Base-by-base conservation (phyloP, 1,140 invertebrate genomes). In the Popillia japonica region DNA sequence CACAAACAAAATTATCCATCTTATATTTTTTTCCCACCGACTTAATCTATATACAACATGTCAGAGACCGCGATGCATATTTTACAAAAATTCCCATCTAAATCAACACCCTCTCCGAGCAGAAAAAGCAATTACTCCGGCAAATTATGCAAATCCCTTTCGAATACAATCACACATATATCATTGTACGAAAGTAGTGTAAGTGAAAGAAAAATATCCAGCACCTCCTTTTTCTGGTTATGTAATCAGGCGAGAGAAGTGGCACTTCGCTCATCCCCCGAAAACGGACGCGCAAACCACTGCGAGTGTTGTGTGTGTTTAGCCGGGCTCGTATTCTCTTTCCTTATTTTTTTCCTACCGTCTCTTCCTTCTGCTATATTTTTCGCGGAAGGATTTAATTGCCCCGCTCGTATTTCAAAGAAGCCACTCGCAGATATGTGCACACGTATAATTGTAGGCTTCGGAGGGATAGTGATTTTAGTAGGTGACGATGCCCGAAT, bases 151-250 rank as follows among this genome's bases (percentile, higher is more conserved):
- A 75, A 75, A 75, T 75, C 8, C 40, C 27, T 34, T 20, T 34
- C 64, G 10, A 48, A 48, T 75, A 75, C 74, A 75, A 75, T 75
- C 44, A 75, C 74, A 48, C 74, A 75, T 75, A 48, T 75, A 75
- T 75, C 74, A 75, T 75, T 23, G 44, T 75, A 55, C 42, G 44
- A 48, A 75, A 75, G 74, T 23, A 20, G 22, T 75, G 74, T 23
- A n/a, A 55, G 40, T 79, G 80, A 80, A 77, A 59, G 68, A 77
- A 79, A 74, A 73, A 72, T 77, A 11, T 42, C 14, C 14, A 77
- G 72, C 76, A 76, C 80, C 80, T 80, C 80, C 80, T 80, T 80
- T 80, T 80, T 80, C 80, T 79, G 59, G 78, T 80, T 76, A 59
- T 23, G 11, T 73, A 68, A 75, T 44, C 72, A 72, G 34, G 41